Conservation (phyloP, 1,140 invertebrate genomes). For the Drosophila sproati region DNA sequence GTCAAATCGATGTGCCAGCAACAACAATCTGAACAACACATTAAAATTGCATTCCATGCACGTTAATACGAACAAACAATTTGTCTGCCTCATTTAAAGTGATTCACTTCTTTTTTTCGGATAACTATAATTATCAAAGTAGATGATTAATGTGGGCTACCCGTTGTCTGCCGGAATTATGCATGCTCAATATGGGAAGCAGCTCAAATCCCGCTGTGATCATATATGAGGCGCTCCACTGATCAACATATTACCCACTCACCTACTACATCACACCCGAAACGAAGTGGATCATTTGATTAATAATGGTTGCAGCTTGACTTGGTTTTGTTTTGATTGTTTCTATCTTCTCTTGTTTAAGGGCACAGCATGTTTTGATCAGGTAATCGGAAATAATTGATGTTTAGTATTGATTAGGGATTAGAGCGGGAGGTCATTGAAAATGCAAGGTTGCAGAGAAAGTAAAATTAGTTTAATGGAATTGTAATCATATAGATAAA, state of each 20-base stretch:
- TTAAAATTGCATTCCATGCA: constrained; percentile 34
- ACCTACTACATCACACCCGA: constrained; percentile 58
- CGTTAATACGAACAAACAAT: constrained; percentile 20
- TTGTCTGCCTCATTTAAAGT: constrained; percentile 36
- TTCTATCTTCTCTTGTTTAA: not conserved
- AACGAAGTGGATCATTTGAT: constrained; percentile 18
- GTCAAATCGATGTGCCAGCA: constrained; percentile 14
- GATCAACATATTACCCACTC: constrained; percentile 44
- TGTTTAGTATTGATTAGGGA: constrained; percentile 5
- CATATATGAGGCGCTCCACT: constrained; percentile 22
- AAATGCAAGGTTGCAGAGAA: constrained; percentile 10
- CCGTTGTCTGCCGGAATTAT: constrained; percentile 25
- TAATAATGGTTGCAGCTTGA: constrained; percentile 29
- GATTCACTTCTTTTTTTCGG: constrained; percentile 55
- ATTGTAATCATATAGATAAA: not conserved
- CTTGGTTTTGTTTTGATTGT: constrained; percentile 32
- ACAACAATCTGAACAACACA: constrained; percentile 3
- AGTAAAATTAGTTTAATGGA: not conserved
- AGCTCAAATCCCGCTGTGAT: constrained; percentile 44
- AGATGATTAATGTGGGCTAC: constrained; percentile 64
- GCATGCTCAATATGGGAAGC: constrained; percentile 23
- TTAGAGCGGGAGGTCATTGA: not conserved
- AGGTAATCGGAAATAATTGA: constrained; percentile 13
- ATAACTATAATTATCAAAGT: constrained; percentile 27
- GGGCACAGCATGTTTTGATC: constrained; percentile 30